Base-by-base conservation (phyloP, 2,113 vertebrate genomes). In the Neogale vison region DNA sequence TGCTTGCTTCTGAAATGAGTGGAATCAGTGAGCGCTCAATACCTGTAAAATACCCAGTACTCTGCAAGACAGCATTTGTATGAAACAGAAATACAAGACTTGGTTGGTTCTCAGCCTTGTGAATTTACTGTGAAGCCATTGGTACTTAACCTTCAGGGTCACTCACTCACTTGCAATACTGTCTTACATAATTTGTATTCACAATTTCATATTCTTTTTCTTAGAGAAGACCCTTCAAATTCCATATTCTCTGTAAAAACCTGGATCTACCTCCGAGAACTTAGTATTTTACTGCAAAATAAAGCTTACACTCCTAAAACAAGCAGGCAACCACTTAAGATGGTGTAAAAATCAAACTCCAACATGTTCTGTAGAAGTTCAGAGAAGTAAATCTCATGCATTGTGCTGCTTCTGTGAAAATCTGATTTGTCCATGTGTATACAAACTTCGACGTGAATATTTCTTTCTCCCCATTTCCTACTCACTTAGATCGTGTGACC, bases 391-490 rank as follows among this genome's bases (percentile, higher is more conserved):
- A 65, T 74, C 20, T 10, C 36, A 57, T 57, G 81, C 72, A 50
- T 76, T 95, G 94, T 79, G 57, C 86, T 88, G 84, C 24, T 50
- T 93, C 34, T 83, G 69, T 63, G 86, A 86, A 97, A 94, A 95
- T 93, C 47, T 91, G 91, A 39, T 74, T 96, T 95, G 59, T 76
- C 69, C 59, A 17, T 76, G 8, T 72, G 10, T 61, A 26, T 92
- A 52, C 50, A 80, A 42, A 90, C 47, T 47, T 96, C 57, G 88
- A 80, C 29, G 52, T 20, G 42, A 84, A 6, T 88, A 29, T 71
- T 94, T 69, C 36, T 92, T 81, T 52, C 90, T 83, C 11, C 55
- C 50, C 31, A 42, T 71, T 77, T 96, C 57, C 36, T 50, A 7
- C 45, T 87, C 63, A 45, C 47, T 86, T 76, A 87, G 29, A 39